Percentiles rank a stretch among this genome's conserved stretches.
phyloP scores from a whole-genome alignment of 92 coral and sea anemone genomes.

The Galaxea fascicularis region DNA sequence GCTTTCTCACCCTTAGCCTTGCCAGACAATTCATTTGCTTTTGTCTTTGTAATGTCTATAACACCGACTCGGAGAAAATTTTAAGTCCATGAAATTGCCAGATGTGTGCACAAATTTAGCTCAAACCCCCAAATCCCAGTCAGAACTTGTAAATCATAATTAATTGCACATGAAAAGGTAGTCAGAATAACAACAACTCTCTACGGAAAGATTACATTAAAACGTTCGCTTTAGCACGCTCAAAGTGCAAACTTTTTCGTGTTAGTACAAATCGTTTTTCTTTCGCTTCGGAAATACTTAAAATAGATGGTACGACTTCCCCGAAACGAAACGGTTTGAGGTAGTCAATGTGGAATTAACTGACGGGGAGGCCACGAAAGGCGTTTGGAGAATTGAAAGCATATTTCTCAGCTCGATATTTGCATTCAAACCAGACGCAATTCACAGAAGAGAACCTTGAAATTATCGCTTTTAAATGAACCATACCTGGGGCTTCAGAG shows the following conservation, averaged over 20 bases:
- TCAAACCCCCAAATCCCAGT: conserved; percentile 9
- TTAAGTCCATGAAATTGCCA: background rate
- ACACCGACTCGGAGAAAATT: background rate
- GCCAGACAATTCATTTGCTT: conserved; percentile 29
- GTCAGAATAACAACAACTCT: background rate
- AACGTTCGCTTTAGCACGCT: background rate
- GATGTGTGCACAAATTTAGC: background rate
- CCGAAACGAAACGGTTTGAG: background rate
- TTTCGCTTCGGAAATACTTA: background rate
- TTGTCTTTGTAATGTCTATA: conserved; percentile 22
- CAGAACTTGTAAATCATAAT: conserved; percentile 21
- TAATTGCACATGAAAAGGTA: conserved; percentile 19
- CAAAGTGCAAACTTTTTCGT: background rate
- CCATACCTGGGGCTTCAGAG: background rate
- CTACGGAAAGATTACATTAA: background rate
- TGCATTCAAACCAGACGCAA: background rate
- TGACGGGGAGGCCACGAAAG: background rate
- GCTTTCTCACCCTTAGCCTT: background rate
- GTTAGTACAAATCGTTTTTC: background rate
- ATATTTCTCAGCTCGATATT: background rate
- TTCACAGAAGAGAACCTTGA: background rate
- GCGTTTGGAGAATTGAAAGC: background rate
- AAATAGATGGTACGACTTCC: conserved; percentile 5
- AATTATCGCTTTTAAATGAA: background rate
- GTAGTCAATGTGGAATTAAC: background rate